Percentiles rank a stretch among this genome's conserved stretches.
phyloP scores from a whole-genome alignment of 2,888 invertebrate genomes.

The Cerastis leucographa region DNA sequence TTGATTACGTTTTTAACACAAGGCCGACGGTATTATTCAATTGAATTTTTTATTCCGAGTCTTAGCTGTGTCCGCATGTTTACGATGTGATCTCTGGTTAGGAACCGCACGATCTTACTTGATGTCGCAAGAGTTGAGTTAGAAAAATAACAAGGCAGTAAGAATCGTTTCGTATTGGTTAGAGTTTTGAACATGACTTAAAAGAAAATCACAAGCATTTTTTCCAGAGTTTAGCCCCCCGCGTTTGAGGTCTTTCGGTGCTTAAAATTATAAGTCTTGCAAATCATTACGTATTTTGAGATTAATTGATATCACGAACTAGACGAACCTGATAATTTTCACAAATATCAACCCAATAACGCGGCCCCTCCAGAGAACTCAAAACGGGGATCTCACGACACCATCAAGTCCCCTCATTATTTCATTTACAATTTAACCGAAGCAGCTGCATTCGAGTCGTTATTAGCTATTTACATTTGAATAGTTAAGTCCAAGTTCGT shows the following conservation, averaged over 20 bases:
- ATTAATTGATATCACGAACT: background rate
- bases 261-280: background rate
- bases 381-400: background rate
- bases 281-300: background rate
- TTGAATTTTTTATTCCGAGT: slow-evolving; percentile 71
- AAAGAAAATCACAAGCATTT: background rate
- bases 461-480: slow-evolving; percentile 27
- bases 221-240: background rate
- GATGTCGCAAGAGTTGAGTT: slow-evolving; percentile 5
- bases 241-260: background rate
- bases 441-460: slow-evolving; percentile 14
- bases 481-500: slow-evolving; percentile 42
- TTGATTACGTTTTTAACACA: slow-evolving; percentile 74
- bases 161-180: background rate
- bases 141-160: background rate
- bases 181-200: too few species aligned
- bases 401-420: background rate
- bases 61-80: slow-evolving; percentile 47
- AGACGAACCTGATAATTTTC: background rate
- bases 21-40: slow-evolving; percentile 77
- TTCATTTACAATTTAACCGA: slow-evolving; percentile 11
- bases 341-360: background rate
- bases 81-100: slow-evolving; percentile 15
- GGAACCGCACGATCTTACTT: background rate
- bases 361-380: background rate